Evolutionary conservation across 2,888 invertebrate genomes (phyloP).

Genomic region (Pantelozetes paolii): DNA sequence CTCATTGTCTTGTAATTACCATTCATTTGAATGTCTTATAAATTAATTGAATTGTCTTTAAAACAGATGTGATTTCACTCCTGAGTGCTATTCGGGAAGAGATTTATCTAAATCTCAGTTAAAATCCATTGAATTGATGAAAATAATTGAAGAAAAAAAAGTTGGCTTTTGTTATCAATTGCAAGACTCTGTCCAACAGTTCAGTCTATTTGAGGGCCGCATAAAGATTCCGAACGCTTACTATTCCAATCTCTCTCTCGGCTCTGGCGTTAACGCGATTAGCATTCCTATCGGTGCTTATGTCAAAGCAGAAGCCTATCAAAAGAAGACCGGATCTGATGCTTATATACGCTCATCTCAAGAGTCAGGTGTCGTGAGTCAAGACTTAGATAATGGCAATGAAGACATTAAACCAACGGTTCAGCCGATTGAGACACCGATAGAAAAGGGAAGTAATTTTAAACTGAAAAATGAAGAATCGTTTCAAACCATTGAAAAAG

Average conservation of each 20-base stretch:
- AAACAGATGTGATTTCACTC: constrained; percentile 1
- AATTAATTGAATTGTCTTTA: background rate
- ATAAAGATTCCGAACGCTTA: background rate
- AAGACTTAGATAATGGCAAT: too few species aligned
- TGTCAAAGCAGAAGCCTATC: background rate
- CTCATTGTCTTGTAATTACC: background rate
- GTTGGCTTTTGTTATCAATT: background rate
- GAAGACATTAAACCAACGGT: too few species aligned
- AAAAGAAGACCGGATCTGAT: background rate
- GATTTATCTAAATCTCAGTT: background rate
- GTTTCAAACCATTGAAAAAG: background rate
- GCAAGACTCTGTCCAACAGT: background rate
- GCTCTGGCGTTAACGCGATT: background rate
- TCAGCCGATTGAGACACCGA: background rate
- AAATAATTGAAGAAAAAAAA: background rate
- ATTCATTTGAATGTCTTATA: background rate
- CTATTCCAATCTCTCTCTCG: background rate
- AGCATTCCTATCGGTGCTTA: constrained; percentile 10
- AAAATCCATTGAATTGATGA: background rate
- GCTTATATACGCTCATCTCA: background rate
- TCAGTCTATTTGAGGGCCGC: background rate
- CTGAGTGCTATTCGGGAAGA: background rate
- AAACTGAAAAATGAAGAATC: background rate
- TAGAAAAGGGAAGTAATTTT: background rate
- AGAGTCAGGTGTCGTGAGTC: background rate